Conservation (phyloP, 2,888 invertebrate species). For the Endotricha flammealis region DNA sequence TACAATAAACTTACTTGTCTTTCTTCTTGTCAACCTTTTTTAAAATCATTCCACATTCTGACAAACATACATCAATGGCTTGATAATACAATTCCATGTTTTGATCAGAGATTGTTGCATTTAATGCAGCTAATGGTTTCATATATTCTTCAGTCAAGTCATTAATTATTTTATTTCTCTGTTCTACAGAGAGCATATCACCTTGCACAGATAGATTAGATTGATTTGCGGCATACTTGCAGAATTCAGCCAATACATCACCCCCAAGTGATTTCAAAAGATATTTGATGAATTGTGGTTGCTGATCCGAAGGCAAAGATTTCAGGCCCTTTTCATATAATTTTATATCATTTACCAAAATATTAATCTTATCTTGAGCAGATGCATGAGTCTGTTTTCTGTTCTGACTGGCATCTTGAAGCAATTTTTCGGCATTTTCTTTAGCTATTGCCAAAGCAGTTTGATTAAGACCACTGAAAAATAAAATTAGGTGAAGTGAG, state of each 20-base stretch:
- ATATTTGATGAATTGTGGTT: conserved; percentile 86
- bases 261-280: conserved; percentile 89
- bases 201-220: conserved; percentile 80
- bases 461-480: conserved; percentile 81
- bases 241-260: conserved; percentile 88
- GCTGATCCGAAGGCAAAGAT: conserved; percentile 79
- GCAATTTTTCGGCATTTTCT: conserved; percentile 84
- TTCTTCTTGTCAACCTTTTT: conserved; percentile 95
- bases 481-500: too few species aligned
- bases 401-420: conserved; percentile 83
- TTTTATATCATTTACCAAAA: conserved; percentile 84
- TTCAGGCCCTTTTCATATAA: conserved; percentile 89
- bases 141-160: conserved; percentile 84
- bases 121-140: conserved; percentile 80
- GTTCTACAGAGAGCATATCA: conserved; percentile 80
- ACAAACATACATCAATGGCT: conserved; percentile 84
- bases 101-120: conserved; percentile 82
- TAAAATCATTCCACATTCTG: conserved; percentile 86
- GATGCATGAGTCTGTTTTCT: conserved; percentile 88
- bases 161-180: conserved; percentile 83
- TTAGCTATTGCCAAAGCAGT: conserved; percentile 82
- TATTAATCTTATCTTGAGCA: conserved; percentile 89
- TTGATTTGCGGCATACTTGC: conserved; percentile 87
- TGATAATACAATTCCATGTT: conserved; percentile 88
- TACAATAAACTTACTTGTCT: conserved; percentile 71